Evolutionary conservation across 2,113 vertebrate species (phyloP).

Genomic region (Microtus oregoni): DNA sequence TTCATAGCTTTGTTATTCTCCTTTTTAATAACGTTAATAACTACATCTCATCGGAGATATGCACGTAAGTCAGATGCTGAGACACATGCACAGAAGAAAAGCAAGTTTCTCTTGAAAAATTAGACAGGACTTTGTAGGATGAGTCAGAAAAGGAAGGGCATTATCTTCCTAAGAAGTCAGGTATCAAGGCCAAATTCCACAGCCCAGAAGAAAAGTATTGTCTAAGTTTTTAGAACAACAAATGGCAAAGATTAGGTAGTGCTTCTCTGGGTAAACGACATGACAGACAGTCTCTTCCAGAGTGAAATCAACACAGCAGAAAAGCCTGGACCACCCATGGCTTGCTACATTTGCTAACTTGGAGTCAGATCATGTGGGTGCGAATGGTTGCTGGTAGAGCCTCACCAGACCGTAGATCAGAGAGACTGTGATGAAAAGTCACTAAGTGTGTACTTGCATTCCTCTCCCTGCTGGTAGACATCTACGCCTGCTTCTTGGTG

Average conservation of each 20-base stretch:
- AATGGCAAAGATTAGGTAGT: background rate
- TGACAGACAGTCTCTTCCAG: background rate
- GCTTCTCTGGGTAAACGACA: background rate
- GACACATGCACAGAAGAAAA: background rate
- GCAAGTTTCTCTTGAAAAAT: background rate
- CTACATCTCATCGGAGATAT: background rate
- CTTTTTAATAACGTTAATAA: background rate
- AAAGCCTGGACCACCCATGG: background rate
- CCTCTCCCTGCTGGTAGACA: background rate
- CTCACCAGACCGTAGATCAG: background rate
- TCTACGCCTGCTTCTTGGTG: background rate
- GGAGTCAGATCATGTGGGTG: background rate
- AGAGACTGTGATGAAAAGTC: rapidly evolving
- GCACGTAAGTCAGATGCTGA: background rate
- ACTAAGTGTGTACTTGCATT: background rate
- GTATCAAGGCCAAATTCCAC: background rate
- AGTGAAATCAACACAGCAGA: background rate
- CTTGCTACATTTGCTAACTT: background rate
- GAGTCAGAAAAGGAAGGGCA: background rate
- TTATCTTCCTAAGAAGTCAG: background rate
- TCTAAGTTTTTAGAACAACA: background rate
- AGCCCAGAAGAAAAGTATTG: background rate
- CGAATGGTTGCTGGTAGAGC: background rate
- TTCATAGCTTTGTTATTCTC: background rate
- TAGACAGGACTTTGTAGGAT: background rate